Evolutionary conservation across 2,113 vertebrate genomes (phyloP).

Genomic region (Corythoichthys haematopterus): DNA sequence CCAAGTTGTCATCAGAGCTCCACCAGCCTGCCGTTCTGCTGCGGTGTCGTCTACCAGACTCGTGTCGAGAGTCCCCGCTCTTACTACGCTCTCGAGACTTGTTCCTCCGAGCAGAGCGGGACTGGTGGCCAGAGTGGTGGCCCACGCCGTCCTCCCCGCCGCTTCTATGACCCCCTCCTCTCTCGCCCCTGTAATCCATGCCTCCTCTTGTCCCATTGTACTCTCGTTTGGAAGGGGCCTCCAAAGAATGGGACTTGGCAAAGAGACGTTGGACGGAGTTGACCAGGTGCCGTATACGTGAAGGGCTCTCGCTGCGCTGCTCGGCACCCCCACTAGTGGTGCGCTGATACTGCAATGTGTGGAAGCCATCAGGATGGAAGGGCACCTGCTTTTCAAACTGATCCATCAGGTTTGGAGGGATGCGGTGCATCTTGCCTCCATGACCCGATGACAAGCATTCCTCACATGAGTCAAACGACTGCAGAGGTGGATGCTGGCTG

Average conservation of each 20-base stretch:
- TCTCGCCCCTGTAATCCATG: conserved; percentile 77
- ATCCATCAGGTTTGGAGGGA: conserved; percentile 89
- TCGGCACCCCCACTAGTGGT: conserved; percentile 82
- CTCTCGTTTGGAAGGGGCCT: conserved; percentile 90
- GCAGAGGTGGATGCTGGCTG: conserved; percentile 78
- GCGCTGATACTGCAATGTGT: conserved; percentile 94
- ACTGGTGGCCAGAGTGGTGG: conserved; percentile 77
- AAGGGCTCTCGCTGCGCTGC: conserved; percentile 93
- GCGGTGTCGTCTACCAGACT: conserved; percentile 80
- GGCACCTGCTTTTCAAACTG: conserved; percentile 97
- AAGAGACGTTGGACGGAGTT: conserved; percentile 98
- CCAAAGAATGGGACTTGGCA: conserved; percentile 96
- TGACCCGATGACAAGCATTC: conserved; percentile 82
- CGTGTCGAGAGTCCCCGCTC: conserved; percentile 86
- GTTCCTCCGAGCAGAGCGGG: conserved; percentile 80
- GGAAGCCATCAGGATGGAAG: conserved; percentile 96
- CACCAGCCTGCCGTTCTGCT: conserved; percentile 93
- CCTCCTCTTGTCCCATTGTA: conserved; percentile 81
- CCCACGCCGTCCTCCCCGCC: conserved; percentile 75
- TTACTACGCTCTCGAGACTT: conserved; percentile 87
- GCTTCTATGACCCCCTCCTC: conserved; percentile 76
- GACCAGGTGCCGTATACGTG: conserved; percentile 94
- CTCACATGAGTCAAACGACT: conserved; percentile 88
- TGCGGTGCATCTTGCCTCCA: conserved; percentile 84
- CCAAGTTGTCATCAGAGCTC: conserved; percentile 98